phyloP scores from a whole-genome alignment of 2,113 vertebrate species.

The Lagopus leucura region DNA sequence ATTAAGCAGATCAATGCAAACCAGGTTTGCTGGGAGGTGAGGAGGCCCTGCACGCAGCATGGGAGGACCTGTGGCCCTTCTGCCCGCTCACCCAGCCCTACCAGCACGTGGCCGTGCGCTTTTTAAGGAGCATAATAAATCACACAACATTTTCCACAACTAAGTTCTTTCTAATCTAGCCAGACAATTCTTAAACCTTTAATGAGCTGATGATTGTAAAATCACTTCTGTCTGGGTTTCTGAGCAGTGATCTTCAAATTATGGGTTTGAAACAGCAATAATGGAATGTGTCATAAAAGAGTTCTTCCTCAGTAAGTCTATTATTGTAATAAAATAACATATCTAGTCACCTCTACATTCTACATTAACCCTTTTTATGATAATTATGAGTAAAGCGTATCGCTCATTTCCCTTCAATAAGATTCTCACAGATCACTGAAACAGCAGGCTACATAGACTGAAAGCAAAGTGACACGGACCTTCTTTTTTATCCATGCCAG shows the following conservation, averaged over 20 bases:
- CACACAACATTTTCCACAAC: background rate
- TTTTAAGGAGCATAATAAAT: background rate
- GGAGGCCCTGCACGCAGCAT: background rate
- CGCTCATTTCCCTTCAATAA: constrained; percentile 10
- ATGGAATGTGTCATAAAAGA: constrained; percentile 46
- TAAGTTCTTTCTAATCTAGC: constrained; percentile 25
- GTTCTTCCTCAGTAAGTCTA: constrained; percentile 13
- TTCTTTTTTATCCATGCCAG: constrained; percentile 21
- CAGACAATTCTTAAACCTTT: constrained; percentile 38
- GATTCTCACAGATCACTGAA: background rate
- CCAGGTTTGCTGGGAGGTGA: background rate
- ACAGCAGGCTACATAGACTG: background rate
- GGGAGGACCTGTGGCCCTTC: background rate
- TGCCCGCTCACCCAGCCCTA: background rate
- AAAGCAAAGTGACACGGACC: background rate
- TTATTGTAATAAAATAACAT: constrained; percentile 43
- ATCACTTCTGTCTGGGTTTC: constrained; percentile 46
- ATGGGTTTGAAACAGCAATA: constrained; percentile 25
- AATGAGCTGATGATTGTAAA: constrained; percentile 51
- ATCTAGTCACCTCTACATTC: constrained; percentile 16
- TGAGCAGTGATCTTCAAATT: constrained; percentile 65
- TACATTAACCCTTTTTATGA: constrained; percentile 47
- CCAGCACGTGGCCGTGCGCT: background rate
- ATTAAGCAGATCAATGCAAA: background rate
- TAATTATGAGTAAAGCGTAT: constrained; percentile 26